Evolutionary conservation across 2,113 vertebrate species (phyloP).

Genomic region (Spermophilus dauricus): DNA sequence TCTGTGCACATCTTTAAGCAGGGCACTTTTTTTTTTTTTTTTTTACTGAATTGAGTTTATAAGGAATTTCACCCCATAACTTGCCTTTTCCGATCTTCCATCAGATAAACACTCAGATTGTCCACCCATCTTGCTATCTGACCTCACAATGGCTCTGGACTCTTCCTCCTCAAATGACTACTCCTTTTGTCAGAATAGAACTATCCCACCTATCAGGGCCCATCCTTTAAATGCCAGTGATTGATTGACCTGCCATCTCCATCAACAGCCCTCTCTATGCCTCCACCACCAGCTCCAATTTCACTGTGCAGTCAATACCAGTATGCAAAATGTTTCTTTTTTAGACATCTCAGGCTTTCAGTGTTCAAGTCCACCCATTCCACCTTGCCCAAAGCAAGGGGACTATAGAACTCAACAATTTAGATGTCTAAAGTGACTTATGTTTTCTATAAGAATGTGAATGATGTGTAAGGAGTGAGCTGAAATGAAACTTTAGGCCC

Average conservation of each 20-base stretch:
- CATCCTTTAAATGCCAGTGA: neutral
- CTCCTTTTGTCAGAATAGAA: neutral
- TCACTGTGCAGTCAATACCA: neutral
- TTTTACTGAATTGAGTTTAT: neutral
- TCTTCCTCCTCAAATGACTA: neutral
- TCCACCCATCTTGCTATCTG: neutral
- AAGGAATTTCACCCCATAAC: too few species aligned
- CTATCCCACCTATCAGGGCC: too few species aligned
- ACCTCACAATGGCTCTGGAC: neutral
- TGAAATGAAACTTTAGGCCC: neutral
- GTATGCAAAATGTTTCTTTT: neutral
- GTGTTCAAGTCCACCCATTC: neutral
- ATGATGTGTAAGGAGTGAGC: neutral
- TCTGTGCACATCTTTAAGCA: neutral
- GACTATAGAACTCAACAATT: neutral
- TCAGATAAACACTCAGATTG: neutral
- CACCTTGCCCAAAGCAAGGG: neutral
- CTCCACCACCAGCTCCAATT: neutral
- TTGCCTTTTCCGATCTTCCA: neutral
- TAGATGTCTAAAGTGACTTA: neutral
- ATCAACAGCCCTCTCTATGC: neutral
- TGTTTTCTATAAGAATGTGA: neutral
- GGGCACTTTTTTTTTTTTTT: neutral
- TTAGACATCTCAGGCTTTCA: neutral
- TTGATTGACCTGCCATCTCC: neutral